A percentile compares a stretch with the other conserved stretches of the same genome.
Conservation (phyloP, 2,888 invertebrate species). For the Drosophila differens region DNA sequence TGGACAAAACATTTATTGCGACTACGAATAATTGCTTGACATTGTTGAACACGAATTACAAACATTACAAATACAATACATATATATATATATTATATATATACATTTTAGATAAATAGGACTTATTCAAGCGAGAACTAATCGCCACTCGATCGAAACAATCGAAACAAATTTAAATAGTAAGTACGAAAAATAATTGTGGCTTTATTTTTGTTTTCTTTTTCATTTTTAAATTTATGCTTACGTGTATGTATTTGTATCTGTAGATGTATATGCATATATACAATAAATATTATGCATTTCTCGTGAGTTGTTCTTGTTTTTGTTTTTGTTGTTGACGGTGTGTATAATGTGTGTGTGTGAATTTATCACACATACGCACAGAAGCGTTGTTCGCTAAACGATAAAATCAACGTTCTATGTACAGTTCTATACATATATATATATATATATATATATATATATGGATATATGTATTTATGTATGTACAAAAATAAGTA, state of each 20-base stretch:
- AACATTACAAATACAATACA: not conserved
- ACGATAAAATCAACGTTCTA: not conserved
- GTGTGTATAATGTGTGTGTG: not conserved
- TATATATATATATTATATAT: not conserved
- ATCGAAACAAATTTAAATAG: not conserved
- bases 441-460: not conserved
- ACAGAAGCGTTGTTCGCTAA: constrained; percentile 1
- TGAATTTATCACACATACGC: not conserved
- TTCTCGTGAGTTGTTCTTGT: not conserved
- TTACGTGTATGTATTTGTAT: not conserved
- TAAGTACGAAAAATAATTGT: not conserved
- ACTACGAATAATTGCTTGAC: not conserved
- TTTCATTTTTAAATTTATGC: not conserved
- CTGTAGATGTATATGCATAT: not conserved
- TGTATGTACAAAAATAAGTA: constrained; percentile 1
- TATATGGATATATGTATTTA: not conserved
- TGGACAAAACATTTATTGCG: not conserved
- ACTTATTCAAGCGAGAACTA: not conserved
- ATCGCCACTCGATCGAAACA: not conserved
- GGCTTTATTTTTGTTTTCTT: not conserved
- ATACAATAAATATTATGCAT: not conserved
- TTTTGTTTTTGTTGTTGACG: not conserved
- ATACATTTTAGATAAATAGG: not conserved
- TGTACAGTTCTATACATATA: not conserved
- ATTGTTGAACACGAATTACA: not conserved